phyloP scores from a whole-genome alignment of 2,113 vertebrate species.

The Petrocephalus zakoni region DNA sequence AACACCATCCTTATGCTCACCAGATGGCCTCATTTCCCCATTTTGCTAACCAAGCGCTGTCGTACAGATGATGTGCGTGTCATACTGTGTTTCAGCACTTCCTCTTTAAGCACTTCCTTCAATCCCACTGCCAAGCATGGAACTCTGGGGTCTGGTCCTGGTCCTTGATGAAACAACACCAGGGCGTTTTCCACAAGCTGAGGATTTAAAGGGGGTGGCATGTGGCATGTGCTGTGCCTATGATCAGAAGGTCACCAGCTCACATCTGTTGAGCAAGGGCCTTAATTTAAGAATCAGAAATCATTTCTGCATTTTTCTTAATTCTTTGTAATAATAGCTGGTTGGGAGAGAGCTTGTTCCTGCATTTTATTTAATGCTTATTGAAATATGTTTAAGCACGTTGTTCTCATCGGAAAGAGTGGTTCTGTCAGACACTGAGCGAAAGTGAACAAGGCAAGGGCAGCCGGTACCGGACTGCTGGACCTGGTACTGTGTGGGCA shows the following conservation, averaged over 20 bases:
- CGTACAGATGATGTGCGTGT: not conserved
- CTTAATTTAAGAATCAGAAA: not conserved
- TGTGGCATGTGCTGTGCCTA: not conserved
- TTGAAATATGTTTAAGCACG: not conserved
- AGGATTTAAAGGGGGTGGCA: not conserved
- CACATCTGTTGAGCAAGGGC: not conserved
- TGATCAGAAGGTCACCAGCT: not conserved
- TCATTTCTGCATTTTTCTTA: not conserved
- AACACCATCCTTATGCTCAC: not conserved
- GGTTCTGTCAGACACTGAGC: not conserved
- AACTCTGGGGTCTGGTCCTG: not conserved
- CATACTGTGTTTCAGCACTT: not conserved
- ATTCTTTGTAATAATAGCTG: not conserved
- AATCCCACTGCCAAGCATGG: not conserved
- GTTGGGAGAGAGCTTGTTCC: not conserved
- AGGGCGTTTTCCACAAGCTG: conserved; percentile 33
- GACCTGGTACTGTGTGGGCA: not conserved
- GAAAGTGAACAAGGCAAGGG: not conserved
- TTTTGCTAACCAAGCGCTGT: not conserved
- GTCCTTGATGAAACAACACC: not conserved
- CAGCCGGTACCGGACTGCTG: not conserved
- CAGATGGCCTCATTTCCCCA: not conserved
- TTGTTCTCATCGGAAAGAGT: not conserved
- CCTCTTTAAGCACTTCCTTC: not conserved
- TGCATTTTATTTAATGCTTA: not conserved